These are phyloP conservation scores for Rapana venosa DNA, from an alignment of 2,888 invertebrate species.

Conservation along the genomic window DNA sequence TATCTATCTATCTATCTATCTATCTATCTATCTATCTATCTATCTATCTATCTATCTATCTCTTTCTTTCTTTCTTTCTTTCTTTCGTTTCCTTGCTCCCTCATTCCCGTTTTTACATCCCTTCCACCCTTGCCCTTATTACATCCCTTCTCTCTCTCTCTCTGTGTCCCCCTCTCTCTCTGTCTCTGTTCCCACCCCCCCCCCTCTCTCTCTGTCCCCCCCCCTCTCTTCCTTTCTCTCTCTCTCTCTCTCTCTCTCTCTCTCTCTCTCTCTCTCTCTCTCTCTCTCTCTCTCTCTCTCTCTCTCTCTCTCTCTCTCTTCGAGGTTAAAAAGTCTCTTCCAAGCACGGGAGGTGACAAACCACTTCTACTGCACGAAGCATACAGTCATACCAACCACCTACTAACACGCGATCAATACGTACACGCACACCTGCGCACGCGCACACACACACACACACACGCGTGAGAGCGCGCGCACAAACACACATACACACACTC, in stretches of 20 bases:
- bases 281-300: not conserved
- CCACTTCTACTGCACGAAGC: not conserved
- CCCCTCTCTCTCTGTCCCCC: not conserved
- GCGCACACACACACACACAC: not conserved
- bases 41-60: no score
- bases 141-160: no score
- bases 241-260: slow-evolving; percentile 10
- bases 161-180: no score
- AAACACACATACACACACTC: not conserved
- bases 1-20: no score
- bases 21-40: no score
- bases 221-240: no score
- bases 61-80: no score
- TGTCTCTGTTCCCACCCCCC: no score
- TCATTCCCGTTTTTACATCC: no score
- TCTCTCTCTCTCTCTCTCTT: not conserved
- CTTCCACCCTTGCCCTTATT: no score
- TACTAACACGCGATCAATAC: slow-evolving; percentile 1
- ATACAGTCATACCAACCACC: not conserved
- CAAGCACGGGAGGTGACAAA: not conserved
- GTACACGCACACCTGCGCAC: not conserved
- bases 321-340: not conserved
- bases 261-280: not conserved
- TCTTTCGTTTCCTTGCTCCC: no score
- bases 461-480: not conserved